Evolutionary conservation across 2,888 invertebrate species (phyloP).

Genomic region (Xestia ashworthii): DNA sequence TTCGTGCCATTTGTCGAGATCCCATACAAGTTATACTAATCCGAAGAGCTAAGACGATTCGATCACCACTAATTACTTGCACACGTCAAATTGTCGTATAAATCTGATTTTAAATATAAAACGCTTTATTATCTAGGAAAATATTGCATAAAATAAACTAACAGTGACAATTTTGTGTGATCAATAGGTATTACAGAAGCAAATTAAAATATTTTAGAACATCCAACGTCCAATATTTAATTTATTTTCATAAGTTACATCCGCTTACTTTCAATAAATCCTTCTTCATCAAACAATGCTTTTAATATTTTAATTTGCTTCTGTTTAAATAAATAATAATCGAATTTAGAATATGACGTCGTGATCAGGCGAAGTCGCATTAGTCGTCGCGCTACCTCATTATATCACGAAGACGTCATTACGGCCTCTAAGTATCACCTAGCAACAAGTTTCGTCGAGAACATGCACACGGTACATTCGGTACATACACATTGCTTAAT

Average conservation of each 20-base stretch:
- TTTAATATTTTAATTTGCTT: constrained; percentile 62
- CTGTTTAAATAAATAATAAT: constrained; percentile 42
- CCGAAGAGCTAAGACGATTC: constrained; percentile 65
- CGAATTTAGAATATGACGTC: constrained; percentile 41
- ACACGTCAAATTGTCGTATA: constrained; percentile 51
- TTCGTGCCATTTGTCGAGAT: constrained; percentile 62
- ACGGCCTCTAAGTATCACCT: constrained; percentile 66
- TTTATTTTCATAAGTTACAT: constrained; percentile 58
- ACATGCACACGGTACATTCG: constrained; percentile 74
- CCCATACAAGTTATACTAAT: constrained; percentile 58
- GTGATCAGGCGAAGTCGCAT: constrained; percentile 23
- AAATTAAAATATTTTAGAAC: constrained; percentile 59
- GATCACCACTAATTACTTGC: constrained; percentile 61
- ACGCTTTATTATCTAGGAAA: constrained; percentile 44
- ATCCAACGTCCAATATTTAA: constrained; percentile 27
- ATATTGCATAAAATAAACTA: constrained; percentile 54
- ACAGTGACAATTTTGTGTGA: constrained; percentile 53
- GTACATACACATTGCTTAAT: constrained; percentile 71
- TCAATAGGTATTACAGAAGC: constrained; percentile 44
- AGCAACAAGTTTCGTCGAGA: constrained; percentile 72
- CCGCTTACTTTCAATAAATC: constrained; percentile 43
- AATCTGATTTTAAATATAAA: constrained; percentile 49
- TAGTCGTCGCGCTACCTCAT: constrained; percentile 25
- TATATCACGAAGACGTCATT: constrained; percentile 34
- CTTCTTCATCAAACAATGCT: constrained; percentile 26